Evolutionary conservation across 1,140 invertebrate species (phyloP).

Genomic region (Aricia agestis): DNA sequence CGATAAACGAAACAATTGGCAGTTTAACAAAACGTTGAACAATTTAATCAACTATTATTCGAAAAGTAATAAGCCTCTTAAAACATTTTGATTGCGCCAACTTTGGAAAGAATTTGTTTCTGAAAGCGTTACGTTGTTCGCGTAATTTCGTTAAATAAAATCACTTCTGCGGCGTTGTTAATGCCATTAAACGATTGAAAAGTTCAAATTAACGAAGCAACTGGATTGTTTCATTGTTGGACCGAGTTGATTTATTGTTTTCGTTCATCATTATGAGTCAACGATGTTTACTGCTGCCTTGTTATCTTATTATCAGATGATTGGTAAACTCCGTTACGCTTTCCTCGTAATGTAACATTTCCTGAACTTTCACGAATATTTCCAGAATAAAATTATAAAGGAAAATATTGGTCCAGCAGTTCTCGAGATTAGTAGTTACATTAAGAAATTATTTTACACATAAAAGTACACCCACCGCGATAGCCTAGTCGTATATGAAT

Average conservation of each 20-base stretch:
- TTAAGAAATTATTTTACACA: too few relatives aligned
- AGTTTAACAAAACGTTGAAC: neutral
- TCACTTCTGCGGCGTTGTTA: conserved; percentile 8
- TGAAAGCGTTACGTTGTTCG: conserved; percentile 1
- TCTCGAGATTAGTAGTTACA: too few relatives aligned
- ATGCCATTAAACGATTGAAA: conserved; percentile 10
- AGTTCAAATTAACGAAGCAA: conserved; percentile 5
- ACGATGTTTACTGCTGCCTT: too few relatives aligned
- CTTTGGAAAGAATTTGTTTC: conserved; percentile 10
- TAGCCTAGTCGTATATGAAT: too few relatives aligned
- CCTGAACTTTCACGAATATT: too few relatives aligned
- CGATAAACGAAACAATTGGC: neutral
- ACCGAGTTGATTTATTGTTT: neutral
- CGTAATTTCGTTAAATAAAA: neutral
- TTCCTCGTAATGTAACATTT: too few relatives aligned
- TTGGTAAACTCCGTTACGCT: too few relatives aligned
- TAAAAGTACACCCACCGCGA: too few relatives aligned
- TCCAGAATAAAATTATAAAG: too few relatives aligned
- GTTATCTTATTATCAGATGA: too few relatives aligned
- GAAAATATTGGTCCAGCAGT: too few relatives aligned
- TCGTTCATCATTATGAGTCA: neutral
- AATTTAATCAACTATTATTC: conserved; percentile 1
- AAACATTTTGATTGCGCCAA: conserved; percentile 1
- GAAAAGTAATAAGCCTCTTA: conserved; percentile 1
- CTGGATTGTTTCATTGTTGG: neutral